A percentile compares a stretch with the other conserved stretches of the same genome.
Conservation (phyloP, 2,888 invertebrate genomes). For the Apotomis capreana region DNA sequence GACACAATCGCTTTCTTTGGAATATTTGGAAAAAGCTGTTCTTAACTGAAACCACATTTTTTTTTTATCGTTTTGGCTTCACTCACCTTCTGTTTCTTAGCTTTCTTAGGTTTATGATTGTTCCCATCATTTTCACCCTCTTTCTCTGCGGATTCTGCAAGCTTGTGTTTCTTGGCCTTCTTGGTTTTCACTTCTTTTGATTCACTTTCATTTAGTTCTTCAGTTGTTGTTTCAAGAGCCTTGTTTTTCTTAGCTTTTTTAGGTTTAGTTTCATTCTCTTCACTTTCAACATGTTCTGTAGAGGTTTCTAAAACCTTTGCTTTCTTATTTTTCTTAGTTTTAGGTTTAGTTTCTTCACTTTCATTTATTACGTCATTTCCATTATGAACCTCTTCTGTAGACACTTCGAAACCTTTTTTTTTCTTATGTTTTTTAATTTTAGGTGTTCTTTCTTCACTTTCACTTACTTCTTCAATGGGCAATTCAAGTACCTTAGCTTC, state of each 20-base stretch:
- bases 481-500: background rate
- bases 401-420: slow-evolving; percentile 3
- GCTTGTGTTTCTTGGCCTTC: background rate
- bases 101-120: background rate
- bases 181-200: too few species aligned
- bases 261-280: background rate
- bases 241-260: slow-evolving; percentile 2
- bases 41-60: too few species aligned
- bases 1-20: too few species aligned
- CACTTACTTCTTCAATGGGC: background rate
- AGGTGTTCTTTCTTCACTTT: background rate
- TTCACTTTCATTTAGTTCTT: too few species aligned
- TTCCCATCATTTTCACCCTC: background rate
- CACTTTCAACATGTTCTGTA: background rate
- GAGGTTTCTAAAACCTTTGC: background rate
- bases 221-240: too few species aligned
- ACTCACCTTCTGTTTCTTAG: too few species aligned
- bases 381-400: background rate
- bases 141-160: background rate
- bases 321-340: slow-evolving; percentile 14
- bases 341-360: background rate
- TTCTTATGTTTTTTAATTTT: background rate
- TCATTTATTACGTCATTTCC: background rate
- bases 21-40: too few species aligned
- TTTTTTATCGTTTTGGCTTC: too few species aligned